These are phyloP conservation scores for Mesitornis unicolor DNA, from an alignment of 2,113 vertebrate species.

Conservation along the genomic window DNA sequence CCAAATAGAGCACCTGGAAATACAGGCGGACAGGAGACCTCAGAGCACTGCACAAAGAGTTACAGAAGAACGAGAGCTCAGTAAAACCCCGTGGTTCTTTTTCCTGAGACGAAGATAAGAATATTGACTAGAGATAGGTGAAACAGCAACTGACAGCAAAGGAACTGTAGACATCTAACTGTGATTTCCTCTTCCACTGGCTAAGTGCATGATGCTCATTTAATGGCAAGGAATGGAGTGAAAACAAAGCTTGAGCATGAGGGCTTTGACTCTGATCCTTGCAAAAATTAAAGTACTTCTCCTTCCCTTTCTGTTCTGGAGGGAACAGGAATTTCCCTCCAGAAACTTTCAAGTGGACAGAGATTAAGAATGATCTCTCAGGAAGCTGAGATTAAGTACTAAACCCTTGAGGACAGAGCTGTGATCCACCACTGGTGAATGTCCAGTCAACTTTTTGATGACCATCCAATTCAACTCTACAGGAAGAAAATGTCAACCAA, in stretches of 20 bases:
- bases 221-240: not conserved
- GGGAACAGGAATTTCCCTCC: not conserved
- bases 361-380: not conserved
- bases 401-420: not conserved
- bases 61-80: slow-evolving; percentile 33
- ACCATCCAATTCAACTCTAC: not conserved
- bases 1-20: slow-evolving; percentile 14
- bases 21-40: not conserved
- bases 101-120: slow-evolving; percentile 49
- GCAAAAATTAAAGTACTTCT: not conserved
- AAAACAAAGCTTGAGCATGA: not conserved
- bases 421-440: not conserved
- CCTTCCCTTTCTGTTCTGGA: not conserved
- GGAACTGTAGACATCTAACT: not conserved
- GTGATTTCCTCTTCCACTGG: slow-evolving; percentile 35
- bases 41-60: not conserved
- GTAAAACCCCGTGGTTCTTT: slow-evolving; percentile 29
- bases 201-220: not conserved
- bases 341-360: not conserved
- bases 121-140: slow-evolving; percentile 54
- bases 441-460: not conserved
- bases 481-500: not conserved
- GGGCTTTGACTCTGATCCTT: not conserved
- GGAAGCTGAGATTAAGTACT: not conserved
- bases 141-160: slow-evolving; percentile 6